Base-by-base conservation (phyloP, 2,888 invertebrate genomes). In the Hartigia nigra region DNA sequence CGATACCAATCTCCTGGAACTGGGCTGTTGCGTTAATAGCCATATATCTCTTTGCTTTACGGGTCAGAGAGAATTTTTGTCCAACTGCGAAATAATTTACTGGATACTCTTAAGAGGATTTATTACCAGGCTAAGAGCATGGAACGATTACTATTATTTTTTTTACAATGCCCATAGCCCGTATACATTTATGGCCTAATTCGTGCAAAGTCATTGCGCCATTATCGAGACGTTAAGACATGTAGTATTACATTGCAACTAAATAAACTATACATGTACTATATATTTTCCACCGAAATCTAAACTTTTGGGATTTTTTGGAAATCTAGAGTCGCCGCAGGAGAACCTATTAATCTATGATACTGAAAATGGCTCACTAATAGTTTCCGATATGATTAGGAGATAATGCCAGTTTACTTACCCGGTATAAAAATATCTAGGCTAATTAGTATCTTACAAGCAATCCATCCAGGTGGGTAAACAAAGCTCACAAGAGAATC, bases 1-100 rank as follows among this genome's bases (percentile, higher is more conserved):
- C 86, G 86, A 86, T 86, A 87, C 84, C 81, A 82, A 87, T 86
- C 87, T 87, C 80, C 79, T 84, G 85, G 85, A 86, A 87, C 86
- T 84, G 85, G 55, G 84, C 84, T 87, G 81, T 80, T 72, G 72
- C 72, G 72, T 39, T 70, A 70, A 70, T 78, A 32, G 70, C 70
- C 78, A 70, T 78, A 78, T 76, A 78, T 76, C 36, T 76, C 76
- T 23, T 55, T 76, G 75, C 34, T 76, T 72, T 78, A 78, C 72
- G 76, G 75, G 36, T 76, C 75, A 31, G 39, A 31, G 12, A 32
- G 72, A 72, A 34, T 72, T 72, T 34, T 37, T 75, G 2, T 72
- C 31, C 3, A 72, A 31, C 72, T 34, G 72, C 72, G 72, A 72
- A 72, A 72, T 34, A 32, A 72, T 72, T 72, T 31, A 72, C 72